Percentiles rank a stretch among this genome's conserved stretches.
Conservation (phyloP, 1,140 invertebrate genomes). For the Mercenaria mercenaria region DNA sequence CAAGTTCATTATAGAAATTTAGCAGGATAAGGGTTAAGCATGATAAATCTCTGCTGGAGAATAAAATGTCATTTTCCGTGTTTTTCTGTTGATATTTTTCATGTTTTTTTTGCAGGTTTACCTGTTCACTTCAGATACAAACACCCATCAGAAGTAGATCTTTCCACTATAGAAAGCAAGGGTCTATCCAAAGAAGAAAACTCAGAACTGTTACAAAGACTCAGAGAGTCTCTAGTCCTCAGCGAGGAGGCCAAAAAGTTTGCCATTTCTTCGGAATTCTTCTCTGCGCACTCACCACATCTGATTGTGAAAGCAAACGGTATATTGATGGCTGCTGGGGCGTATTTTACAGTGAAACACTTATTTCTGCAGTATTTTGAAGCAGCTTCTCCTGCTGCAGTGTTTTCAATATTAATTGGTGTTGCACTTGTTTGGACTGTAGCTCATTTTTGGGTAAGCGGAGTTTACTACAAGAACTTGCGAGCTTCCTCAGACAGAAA, state of each 20-base stretch:
- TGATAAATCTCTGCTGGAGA: too few relatives aligned
- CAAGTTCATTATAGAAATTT: too few relatives aligned
- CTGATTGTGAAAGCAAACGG: neutral
- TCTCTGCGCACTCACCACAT: neutral
- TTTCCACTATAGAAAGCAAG: neutral
- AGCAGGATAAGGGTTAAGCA: too few relatives aligned
- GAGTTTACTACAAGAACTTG: neutral
- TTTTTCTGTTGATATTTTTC: too few relatives aligned
- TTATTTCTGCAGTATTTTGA: neutral
- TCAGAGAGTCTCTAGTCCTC: neutral
- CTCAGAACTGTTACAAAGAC: neutral
- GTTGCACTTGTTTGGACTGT: neutral
- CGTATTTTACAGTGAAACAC: neutral
- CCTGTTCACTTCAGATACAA: constrained; percentile 2
- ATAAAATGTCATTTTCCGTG: too few relatives aligned
- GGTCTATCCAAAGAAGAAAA: neutral
- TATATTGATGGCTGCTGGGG: neutral
- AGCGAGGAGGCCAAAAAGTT: constrained; percentile 38
- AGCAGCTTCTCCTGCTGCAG: too few relatives aligned
- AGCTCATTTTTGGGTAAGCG: neutral
- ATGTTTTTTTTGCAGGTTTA: constrained; percentile 1
- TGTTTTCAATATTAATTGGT: neutral
- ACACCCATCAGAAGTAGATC: neutral
- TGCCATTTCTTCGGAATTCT: neutral
- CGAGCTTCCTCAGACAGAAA: neutral